Percentiles rank a stretch among this genome's conserved stretches.
Conservation (phyloP, 2,113 vertebrate genomes). For the Zosterops pallidus region DNA sequence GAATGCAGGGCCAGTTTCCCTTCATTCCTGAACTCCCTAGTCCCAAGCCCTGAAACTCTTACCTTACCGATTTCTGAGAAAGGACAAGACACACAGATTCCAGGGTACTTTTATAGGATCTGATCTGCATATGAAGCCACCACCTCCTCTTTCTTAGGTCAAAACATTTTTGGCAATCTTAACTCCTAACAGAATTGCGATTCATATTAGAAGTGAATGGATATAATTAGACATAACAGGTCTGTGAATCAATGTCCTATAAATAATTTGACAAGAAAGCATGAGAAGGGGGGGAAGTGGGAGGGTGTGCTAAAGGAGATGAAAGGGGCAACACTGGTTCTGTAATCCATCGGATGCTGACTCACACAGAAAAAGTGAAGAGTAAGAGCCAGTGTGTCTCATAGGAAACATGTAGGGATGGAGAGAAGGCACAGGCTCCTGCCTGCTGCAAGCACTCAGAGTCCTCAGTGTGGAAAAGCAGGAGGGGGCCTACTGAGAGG, state of each 20-base stretch:
- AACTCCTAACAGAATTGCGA: slow-evolving; percentile 70
- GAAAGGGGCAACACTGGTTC: not conserved
- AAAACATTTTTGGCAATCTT: slow-evolving; percentile 73
- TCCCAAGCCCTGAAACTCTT: slow-evolving; percentile 19
- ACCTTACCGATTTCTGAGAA: slow-evolving; percentile 73
- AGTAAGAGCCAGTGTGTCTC: not conserved
- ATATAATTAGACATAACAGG: slow-evolving; percentile 81
- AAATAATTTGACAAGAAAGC: slow-evolving; percentile 77
- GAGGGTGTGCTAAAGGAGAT: not conserved
- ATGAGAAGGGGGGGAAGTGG: slow-evolving; percentile 1
- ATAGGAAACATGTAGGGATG: not conserved
- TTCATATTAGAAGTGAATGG: slow-evolving; percentile 74
- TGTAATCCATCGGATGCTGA: not conserved
- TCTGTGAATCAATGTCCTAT: slow-evolving; percentile 70
- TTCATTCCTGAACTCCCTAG: not conserved
- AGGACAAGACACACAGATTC: slow-evolving; percentile 37
- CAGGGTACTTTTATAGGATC: slow-evolving; percentile 71
- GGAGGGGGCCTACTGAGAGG: not conserved
- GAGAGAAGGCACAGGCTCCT: not conserved
- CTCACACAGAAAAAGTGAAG: not conserved
- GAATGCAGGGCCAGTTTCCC: slow-evolving; percentile 19
- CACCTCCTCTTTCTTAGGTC: slow-evolving; percentile 73
- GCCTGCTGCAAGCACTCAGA: not conserved
- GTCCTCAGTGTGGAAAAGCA: not conserved
- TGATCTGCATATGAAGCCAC: slow-evolving; percentile 71